Evolutionary conservation across 2,888 invertebrate species (phyloP).

Genomic region (Scaptomyza polygonia): DNA sequence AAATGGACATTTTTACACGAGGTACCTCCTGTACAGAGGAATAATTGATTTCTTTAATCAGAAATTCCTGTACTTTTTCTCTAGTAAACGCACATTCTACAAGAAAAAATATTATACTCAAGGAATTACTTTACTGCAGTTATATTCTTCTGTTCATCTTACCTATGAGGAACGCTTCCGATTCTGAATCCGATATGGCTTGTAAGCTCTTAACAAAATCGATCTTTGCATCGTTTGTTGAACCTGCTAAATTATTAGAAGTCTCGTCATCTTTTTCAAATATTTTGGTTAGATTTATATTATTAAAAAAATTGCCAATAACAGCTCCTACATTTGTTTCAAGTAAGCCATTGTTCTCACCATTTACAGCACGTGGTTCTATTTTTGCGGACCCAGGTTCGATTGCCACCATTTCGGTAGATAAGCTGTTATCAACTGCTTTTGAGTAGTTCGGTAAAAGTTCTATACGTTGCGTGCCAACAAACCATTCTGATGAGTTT

Average conservation of each 20-base stretch:
- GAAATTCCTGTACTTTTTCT: constrained; percentile 33
- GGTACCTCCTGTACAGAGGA: constrained; percentile 45
- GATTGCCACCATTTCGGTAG: constrained; percentile 17
- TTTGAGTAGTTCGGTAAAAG: constrained; percentile 31
- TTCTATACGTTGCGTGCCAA: constrained; percentile 55
- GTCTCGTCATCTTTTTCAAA: constrained; percentile 51
- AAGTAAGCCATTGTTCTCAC: constrained; percentile 66
- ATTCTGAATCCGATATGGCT: constrained; percentile 4
- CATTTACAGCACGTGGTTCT: constrained; percentile 39
- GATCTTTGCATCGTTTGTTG: constrained; percentile 17
- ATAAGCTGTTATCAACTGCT: constrained; percentile 9
- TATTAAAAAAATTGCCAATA: constrained; percentile 52
- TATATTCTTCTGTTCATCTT: neutral
- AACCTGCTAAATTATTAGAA: constrained; percentile 67
- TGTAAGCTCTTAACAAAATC: constrained; percentile 29
- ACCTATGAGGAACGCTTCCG: constrained; percentile 26
- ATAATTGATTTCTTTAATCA: constrained; percentile 46
- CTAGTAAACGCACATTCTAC: neutral
- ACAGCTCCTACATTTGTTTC: constrained; percentile 44
- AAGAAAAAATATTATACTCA: neutral
- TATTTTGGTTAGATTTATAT: constrained; percentile 28
- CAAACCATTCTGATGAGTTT: constrained; percentile 45
- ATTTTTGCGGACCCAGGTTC: constrained; percentile 25
- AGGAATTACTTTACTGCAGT: neutral
- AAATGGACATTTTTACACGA: constrained; percentile 59